These are phyloP conservation scores for Reticulitermes lucifugus DNA, from an alignment of 2,888 invertebrate genomes.

Conservation along the genomic window DNA sequence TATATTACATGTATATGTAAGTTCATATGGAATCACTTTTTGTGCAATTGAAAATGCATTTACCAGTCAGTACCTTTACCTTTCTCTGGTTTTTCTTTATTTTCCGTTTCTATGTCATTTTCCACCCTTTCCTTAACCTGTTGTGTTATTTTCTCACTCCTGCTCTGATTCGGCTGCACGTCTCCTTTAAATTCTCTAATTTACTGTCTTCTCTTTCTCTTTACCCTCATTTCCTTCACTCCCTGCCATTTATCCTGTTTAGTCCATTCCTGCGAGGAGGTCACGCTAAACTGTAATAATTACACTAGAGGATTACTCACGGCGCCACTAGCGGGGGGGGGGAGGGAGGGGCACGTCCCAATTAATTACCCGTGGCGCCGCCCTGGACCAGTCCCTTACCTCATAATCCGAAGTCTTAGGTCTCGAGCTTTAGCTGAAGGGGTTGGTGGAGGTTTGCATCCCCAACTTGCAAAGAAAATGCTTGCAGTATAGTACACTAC, in stretches of 20 bases:
- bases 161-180: background rate
- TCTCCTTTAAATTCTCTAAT: background rate
- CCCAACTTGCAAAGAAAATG: background rate
- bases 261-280: background rate
- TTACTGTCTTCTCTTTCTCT: background rate
- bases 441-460: background rate
- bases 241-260: background rate
- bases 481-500: background rate
- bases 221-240: background rate
- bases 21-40: no score
- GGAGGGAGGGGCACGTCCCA: background rate
- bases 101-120: background rate
- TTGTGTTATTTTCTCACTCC: background rate
- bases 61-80: no score
- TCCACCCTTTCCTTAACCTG: background rate
- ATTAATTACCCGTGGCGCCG: slow-evolving; percentile 5
- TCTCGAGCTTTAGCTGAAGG: background rate
- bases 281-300: slow-evolving; percentile 14
- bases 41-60: no score
- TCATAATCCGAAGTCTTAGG: slow-evolving; percentile 17
- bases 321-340: background rate
- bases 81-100: background rate
- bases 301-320: background rate
- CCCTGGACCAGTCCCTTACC: background rate
- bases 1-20: no score